Evolutionary conservation across 2,797 vertebrate genomes (phyloP).

Genomic region (Caiman crocodilus): DNA sequence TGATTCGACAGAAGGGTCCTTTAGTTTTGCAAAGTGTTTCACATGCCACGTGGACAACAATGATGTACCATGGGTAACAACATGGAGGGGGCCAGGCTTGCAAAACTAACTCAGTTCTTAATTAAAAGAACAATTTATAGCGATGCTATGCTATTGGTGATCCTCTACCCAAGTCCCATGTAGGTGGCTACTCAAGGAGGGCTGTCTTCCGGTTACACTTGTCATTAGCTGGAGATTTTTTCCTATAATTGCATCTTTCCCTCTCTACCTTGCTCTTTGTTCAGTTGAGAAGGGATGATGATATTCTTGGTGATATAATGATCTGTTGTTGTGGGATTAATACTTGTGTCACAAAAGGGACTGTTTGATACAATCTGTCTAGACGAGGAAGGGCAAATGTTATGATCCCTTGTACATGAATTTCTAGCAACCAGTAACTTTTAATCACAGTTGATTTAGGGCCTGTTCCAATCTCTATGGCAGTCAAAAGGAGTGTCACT

Average conservation of each 20-base stretch:
- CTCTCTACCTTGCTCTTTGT: neutral
- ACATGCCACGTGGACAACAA: rapidly evolving
- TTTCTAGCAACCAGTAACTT: neutral
- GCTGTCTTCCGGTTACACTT: neutral
- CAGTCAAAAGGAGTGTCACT: rapidly evolving
- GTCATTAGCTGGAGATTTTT: neutral
- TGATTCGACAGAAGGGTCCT: neutral
- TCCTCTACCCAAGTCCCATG: neutral
- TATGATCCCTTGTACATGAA: neutral
- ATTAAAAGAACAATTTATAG: neutral
- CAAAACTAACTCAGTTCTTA: rapidly evolving
- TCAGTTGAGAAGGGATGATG: neutral
- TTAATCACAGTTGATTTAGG: neutral
- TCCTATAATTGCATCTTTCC: rapidly evolving
- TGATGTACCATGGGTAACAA: neutral
- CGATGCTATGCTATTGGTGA: rapidly evolving
- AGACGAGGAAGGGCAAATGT: neutral
- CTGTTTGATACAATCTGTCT: neutral
- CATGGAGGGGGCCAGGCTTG: neutral
- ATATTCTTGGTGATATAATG: neutral
- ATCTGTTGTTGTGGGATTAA: neutral
- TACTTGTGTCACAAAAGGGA: neutral
- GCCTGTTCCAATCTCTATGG: neutral
- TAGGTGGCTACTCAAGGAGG: neutral
- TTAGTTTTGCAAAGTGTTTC: neutral